A percentile compares a stretch with the other conserved stretches of the same genome.
Evolutionary conservation across 2,113 vertebrate species (phyloP).

Genomic region (Coryphaenoides rupestris): DNA sequence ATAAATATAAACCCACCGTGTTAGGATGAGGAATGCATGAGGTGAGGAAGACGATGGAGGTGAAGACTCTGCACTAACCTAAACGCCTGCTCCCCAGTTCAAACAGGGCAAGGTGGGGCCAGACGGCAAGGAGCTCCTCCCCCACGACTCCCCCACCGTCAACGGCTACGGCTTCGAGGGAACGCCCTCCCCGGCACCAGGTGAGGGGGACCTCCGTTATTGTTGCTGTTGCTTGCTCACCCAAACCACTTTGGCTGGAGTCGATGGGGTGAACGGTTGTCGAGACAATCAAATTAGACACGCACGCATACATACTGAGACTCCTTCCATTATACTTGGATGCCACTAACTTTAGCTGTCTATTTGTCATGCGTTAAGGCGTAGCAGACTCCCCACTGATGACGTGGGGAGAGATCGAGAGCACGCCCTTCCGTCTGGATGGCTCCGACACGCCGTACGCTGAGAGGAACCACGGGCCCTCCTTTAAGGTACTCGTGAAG

Average conservation of each 20-base stretch:
- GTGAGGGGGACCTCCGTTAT: too few relatives aligned
- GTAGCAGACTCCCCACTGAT: constrained; percentile 91
- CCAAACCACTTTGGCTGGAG: too few relatives aligned
- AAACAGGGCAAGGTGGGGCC: constrained; percentile 98
- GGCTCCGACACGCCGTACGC: constrained; percentile 86
- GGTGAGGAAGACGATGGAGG: background rate
- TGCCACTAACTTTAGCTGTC: background rate
- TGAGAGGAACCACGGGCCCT: constrained; percentile 91
- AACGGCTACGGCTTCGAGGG: constrained; percentile 90
- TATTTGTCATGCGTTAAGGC: constrained; percentile 63
- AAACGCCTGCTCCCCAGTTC: constrained; percentile 71
- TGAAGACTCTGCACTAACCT: constrained; percentile 5
- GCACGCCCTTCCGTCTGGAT: constrained; percentile 89
- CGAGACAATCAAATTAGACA: too few relatives aligned
- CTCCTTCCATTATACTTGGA: too few relatives aligned
- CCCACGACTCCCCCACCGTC: constrained; percentile 90
- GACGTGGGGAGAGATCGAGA: constrained; percentile 98
- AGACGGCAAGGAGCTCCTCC: constrained; percentile 93
- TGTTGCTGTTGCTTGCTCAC: too few relatives aligned
- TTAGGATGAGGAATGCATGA: background rate
- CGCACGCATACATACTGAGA: too few relatives aligned
- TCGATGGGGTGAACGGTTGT: too few relatives aligned
- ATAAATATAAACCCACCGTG: too few relatives aligned
- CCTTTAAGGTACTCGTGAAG: constrained; percentile 83
- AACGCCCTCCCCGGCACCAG: constrained; percentile 89